Evolutionary conservation across 2,113 vertebrate genomes (phyloP), one percentile per base, ranked within the genome.

Genomic region (Meleagris gallopavo): DNA sequence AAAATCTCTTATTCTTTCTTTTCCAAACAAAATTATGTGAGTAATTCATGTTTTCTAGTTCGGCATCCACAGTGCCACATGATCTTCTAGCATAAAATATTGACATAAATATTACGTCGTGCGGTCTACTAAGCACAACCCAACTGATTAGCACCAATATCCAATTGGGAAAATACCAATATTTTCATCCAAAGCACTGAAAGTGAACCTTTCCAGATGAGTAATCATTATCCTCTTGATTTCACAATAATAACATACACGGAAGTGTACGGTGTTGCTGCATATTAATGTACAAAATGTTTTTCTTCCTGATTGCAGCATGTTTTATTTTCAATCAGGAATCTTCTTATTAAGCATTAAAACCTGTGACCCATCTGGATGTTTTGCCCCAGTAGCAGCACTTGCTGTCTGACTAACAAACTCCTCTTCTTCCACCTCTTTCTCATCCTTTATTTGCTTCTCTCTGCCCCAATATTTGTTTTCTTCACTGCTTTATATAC

Each of bases 221-320:
- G 93, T 94, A 46, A 79, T 81, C 54, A 75, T 84, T 76, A 94
- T 34, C 65, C 66, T 83, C 90, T 86, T 94, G 76, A 95, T 95
- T 95, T 94, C 70, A 84, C 74, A 34, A 57, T 70, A 71, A 34
- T 78, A 78, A 91, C 22, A 89, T 48, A 61, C 52, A 86, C 3
- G 2, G 76, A 95, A 90, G 76, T 9, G 10, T 18, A 32, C 0
- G 57, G 43, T 50, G 70, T 69, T 89, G 50, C 9, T 75, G 89
- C 73, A 91, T 93, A 66, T 61, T 86, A 78, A 95, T 65, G 19
- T 8, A 78, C 19, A 60, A 76, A 64, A 80, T 24, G 46, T 27
- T 93, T 89, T 71, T 65, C 43, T 34, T 83, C 46, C 52, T 91
- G 89, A 91, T 84, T 88, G 69, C 69, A 21, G 43, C 1, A 0